Percentiles rank a stretch among this genome's conserved stretches.
phyloP scores from a whole-genome alignment of 53 echinoderm and acorn worm genomes.

The Glandiceps talaboti region DNA sequence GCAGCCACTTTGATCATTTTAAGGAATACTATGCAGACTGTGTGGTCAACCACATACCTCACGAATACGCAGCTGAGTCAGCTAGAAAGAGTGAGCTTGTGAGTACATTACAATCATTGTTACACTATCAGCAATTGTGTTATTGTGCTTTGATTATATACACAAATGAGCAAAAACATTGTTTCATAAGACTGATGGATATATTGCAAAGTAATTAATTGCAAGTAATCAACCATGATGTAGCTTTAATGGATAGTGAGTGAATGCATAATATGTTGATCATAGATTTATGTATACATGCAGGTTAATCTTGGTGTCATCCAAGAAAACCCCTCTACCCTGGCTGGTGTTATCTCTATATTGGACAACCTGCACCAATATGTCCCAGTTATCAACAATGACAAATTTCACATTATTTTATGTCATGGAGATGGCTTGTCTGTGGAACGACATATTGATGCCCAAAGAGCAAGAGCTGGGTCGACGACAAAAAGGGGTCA shows the following conservation, averaged over 20 bases:
- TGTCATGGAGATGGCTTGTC: constrained; percentile 24
- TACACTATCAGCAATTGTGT: too few species aligned
- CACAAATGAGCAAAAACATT: too few species aligned
- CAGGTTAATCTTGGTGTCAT: constrained; percentile 6
- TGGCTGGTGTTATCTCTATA: constrained; percentile 6
- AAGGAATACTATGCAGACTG: background rate
- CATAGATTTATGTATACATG: background rate
- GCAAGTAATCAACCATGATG: too few species aligned
- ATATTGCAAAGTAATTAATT: too few species aligned
- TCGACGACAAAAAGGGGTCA: constrained; percentile 12
- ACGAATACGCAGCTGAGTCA: background rate
- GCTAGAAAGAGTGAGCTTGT: background rate
- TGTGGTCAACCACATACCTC: background rate
- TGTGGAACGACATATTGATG: constrained; percentile 11
- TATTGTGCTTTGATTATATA: too few species aligned
- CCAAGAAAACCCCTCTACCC: constrained; percentile 12
- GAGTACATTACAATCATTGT: too few species aligned
- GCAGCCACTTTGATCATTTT: background rate
- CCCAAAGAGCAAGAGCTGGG: constrained; percentile 17
- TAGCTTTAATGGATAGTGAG: too few species aligned
- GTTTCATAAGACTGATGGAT: too few species aligned
- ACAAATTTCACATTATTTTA: background rate
- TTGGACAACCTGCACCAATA: background rate
- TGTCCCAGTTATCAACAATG: background rate
- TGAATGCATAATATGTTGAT: too few species aligned